Evolutionary conservation across 37 sponge, comb jelly and placozoan genomes (phyloP), one percentile per base, ranked within the genome.

Genomic region (Aplysina aerophoba): DNA sequence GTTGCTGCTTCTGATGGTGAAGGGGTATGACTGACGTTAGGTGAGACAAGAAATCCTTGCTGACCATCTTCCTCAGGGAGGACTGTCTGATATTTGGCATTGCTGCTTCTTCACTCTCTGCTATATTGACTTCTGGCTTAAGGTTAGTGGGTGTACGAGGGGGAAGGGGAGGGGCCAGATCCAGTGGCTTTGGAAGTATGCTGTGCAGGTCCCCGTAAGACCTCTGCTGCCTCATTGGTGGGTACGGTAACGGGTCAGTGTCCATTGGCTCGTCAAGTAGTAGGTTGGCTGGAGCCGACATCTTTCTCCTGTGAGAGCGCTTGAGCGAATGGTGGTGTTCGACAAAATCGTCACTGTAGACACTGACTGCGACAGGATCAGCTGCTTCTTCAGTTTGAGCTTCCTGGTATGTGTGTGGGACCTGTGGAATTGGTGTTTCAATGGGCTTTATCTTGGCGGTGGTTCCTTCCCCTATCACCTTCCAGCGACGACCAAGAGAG

Each of bases 1-100:
- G 44, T 19, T 36, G 44, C 21, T 40, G 44, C 20, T 35, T 4
- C 37, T 71, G 71, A 1, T 75, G 33, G 25, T 75, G 33, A 24
- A 36, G 20, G 78, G 78, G 78, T 2, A 15, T 40, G 78, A 75
- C 53, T 25, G 78, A 20, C 13, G 78, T 75, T 54, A 75, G 15
- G 53, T 75, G 78, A 24, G 78, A 37, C 53, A 75, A 16, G 78
- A 75, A 75, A 11, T 75, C 37, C 53, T 75, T 75, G 54, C 78
- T 75, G 22, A 36, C 37, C 44, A 75, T 50, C 37, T 75, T 31
- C 38, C 78, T 36, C 54, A 75, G 37, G 41, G 78, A 75, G 22
- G 78, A 25, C 53, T 75, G 78, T 17, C 78, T 39, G 44, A 15
- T 44, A 39, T 19, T 1, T 36, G 37, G n/a, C 15, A 1, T 44